A percentile compares a stretch with the other conserved stretches of the same genome.
phyloP scores from a whole-genome alignment of 2,888 invertebrate genomes.

The Melipona beecheii region DNA sequence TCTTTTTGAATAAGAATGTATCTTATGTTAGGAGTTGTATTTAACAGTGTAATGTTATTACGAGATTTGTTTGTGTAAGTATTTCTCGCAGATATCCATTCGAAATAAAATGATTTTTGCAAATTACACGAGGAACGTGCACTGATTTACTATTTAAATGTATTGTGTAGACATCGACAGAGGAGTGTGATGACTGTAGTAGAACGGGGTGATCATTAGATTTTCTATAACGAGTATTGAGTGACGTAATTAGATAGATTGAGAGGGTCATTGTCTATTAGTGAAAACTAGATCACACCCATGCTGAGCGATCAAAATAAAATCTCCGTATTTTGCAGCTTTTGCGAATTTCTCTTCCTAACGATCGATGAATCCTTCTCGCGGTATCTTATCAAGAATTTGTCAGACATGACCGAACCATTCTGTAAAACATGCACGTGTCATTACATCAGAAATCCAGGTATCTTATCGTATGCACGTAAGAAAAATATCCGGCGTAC shows the following conservation, averaged over 20 bases:
- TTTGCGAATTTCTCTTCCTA: slow-evolving; percentile 33
- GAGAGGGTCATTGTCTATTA: slow-evolving; percentile 39
- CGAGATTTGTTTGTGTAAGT: neutral
- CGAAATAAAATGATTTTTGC: neutral
- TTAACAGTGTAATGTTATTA: neutral
- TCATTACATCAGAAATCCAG: neutral
- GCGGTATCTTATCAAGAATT: neutral
- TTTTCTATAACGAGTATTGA: slow-evolving; percentile 14
- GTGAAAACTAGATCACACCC: slow-evolving; percentile 43
- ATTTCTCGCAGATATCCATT: neutral
- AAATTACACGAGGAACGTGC: neutral
- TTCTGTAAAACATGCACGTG: neutral
- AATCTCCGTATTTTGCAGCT: neutral
- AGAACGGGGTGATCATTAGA: neutral
- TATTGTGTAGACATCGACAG: neutral
- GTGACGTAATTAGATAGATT: slow-evolving; percentile 27
- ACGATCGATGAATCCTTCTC: neutral
- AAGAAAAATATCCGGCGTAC: slow-evolving; percentile 32
- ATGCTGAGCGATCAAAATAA: slow-evolving; percentile 7
- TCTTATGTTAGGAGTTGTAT: neutral
- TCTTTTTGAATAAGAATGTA: neutral
- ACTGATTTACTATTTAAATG: neutral
- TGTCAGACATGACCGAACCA: neutral
- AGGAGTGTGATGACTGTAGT: neutral
- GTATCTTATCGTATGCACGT: neutral